A percentile compares a stretch with the other conserved stretches of the same genome.
Evolutionary conservation across 1,140 invertebrate species (phyloP).

Genomic region (Dendrolimus kikuchii): DNA sequence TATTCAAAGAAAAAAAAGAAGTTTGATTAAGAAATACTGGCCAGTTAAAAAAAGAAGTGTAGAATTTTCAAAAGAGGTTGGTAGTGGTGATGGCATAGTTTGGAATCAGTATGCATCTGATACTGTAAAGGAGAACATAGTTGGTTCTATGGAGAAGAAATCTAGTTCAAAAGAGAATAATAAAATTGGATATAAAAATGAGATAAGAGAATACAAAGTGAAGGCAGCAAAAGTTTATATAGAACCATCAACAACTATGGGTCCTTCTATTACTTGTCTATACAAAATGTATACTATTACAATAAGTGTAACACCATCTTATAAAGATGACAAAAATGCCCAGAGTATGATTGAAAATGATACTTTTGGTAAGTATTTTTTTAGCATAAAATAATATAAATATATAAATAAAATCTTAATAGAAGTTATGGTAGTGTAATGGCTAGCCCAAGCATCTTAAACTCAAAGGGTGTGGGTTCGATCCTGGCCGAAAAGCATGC

Average conservation of each 20-base stretch:
- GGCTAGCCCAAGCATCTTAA: too few relatives aligned
- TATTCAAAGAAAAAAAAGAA: too few relatives aligned
- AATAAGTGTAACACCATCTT: slow-evolving; percentile 48
- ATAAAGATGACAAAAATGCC: slow-evolving; percentile 44
- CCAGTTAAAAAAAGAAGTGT: slow-evolving; percentile 13
- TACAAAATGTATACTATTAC: slow-evolving; percentile 52
- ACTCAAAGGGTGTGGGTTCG: too few relatives aligned
- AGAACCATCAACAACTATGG: slow-evolving; percentile 24
- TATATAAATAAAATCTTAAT: too few relatives aligned
- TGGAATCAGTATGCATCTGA: slow-evolving; percentile 33
- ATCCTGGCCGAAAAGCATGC: too few relatives aligned
- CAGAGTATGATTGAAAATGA: slow-evolving; percentile 53
- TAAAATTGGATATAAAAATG: slow-evolving; percentile 28
- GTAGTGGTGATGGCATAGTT: slow-evolving; percentile 17
- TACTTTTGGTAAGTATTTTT: slow-evolving; percentile 37
- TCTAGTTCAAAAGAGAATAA: slow-evolving; percentile 20
- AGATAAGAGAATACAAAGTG: slow-evolving; percentile 36
- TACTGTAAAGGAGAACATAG: slow-evolving; percentile 24
- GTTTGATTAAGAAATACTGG: too few relatives aligned
- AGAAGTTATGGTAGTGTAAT: too few relatives aligned
- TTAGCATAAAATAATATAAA: too few relatives aligned
- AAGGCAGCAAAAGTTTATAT: slow-evolving; percentile 31
- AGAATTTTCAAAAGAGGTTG: slow-evolving; percentile 5
- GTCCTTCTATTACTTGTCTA: slow-evolving; percentile 41
- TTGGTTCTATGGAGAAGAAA: slow-evolving; percentile 26